Base-by-base conservation (phyloP, 2,888 invertebrate species). In the Lingula anatina region DNA sequence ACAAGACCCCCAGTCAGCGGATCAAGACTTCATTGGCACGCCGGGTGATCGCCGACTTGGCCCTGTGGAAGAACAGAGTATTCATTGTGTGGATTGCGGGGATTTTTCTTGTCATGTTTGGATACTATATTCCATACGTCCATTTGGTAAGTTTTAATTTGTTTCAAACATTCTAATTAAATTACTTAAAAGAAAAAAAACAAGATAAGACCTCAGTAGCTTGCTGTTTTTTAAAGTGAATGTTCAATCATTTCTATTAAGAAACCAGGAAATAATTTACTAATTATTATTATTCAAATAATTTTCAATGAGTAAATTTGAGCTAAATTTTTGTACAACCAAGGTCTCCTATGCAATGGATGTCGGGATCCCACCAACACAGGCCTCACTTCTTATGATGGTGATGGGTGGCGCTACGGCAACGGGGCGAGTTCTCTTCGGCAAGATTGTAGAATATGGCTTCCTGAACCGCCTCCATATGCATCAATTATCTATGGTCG, bases 401-500 rank as follows among this genome's bases (percentile, higher is more conserved):
- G 51, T 61, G 21, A 49, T 68, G 1, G 69, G 69, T 0, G 65
- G 57, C 5, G 55, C 61, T 7, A 68, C 68, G 2, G 66, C 66
- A 1, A 44, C 56, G 5, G 69, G 68, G 1, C 52, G 68, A 35
- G 51, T 68, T 15, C 20, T 64, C 50, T 69, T 68, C 46, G 69
- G 69, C 7, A 65, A 63, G 47, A 63, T 69, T 24, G 57, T 65
- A 21, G 59, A 62, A 27, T 45, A 41, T 20, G 62, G 64, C 15
- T 46, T 60, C 43, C 54, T 68, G 3, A 61, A 66, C 50, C 55
- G 64, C 0, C 52, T 68, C 2, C 62, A 63, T 53, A 64, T 68
- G 65, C 65, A 68, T 46, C 68, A 68, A 51, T 44, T 66, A 7
- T 67, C 68, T 9, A 67, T 69, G 65, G 56, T 67, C 15, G 51